A percentile compares a stretch with the other conserved stretches of the same genome.
phyloP scores from a whole-genome alignment of 23 tunicate species.

The Trididemnum nubilum region DNA sequence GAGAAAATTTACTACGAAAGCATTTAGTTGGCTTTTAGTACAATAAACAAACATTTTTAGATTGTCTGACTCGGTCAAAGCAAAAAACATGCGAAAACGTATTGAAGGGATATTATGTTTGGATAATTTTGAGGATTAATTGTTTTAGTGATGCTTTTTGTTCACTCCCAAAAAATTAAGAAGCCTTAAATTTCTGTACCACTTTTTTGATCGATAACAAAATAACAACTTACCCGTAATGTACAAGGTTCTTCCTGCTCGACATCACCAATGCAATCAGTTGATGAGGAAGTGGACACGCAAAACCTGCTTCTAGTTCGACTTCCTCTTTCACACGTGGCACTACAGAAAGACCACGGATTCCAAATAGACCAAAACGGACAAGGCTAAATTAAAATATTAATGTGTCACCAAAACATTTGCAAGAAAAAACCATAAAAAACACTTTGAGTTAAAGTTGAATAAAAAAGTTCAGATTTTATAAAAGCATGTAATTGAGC shows the following conservation, averaged over 20 bases:
- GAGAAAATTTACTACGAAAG: too few relatives aligned
- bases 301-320: constrained; percentile 44
- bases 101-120: too few relatives aligned
- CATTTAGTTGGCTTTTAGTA: too few relatives aligned
- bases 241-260: background rate
- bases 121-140: too few relatives aligned
- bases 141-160: too few relatives aligned
- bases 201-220: background rate
- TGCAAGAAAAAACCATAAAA: background rate
- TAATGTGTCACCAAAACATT: background rate
- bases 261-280: background rate
- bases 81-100: too few relatives aligned
- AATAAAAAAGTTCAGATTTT: background rate
- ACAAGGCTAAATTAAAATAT: constrained; percentile 19
- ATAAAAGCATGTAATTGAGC: background rate
- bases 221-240: background rate
- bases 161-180: too few relatives aligned
- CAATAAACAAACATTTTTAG: too few relatives aligned
- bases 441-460: background rate
- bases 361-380: constrained; percentile 41
- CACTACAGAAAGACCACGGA: constrained; percentile 53
- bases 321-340: constrained; percentile 65
- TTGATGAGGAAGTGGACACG: background rate
- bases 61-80: too few relatives aligned
- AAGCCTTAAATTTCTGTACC: too few relatives aligned